Percentiles rank a stretch among this genome's conserved stretches.
These are phyloP conservation scores for Microplitis demolitor DNA, from an alignment of 1,140 invertebrate genomes.

Conservation along the genomic window DNA sequence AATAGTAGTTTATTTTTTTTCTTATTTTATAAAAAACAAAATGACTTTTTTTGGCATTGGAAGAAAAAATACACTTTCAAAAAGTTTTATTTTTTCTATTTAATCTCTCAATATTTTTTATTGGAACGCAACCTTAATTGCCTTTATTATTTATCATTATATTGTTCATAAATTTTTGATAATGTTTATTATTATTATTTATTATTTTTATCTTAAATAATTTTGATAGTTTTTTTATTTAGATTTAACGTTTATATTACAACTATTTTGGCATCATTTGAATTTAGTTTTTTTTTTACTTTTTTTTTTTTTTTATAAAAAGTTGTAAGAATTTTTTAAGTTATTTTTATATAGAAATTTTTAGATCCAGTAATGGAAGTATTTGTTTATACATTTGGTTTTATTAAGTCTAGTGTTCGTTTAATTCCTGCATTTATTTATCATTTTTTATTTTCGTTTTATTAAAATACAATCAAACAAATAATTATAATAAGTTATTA, in stretches of 20 bases:
- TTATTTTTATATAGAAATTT: constrained; percentile 1
- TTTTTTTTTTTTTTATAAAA: constrained; percentile 29
- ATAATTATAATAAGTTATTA: too few relatives aligned
- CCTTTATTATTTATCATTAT: constrained; percentile 21
- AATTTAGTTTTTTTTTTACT: constrained; percentile 37
- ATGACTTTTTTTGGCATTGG: constrained; percentile 61
- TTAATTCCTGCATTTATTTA: constrained; percentile 16
- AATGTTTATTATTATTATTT: constrained; percentile 37
- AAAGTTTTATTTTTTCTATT: constrained; percentile 34
- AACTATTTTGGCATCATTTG: constrained; percentile 60
- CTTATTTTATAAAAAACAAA: constrained; percentile 57
- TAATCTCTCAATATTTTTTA: constrained; percentile 26
- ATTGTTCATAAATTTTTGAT: constrained; percentile 20
- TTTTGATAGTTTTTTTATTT: constrained; percentile 44
- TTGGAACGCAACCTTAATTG: not conserved
- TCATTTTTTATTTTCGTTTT: constrained; percentile 15
- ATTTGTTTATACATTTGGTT: not conserved
- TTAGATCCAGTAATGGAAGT: not conserved
- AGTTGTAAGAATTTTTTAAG: constrained; percentile 2
- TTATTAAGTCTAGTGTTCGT: not conserved
- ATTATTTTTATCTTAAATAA: constrained; percentile 44
- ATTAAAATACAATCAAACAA: not conserved
- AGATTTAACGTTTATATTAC: constrained; percentile 55
- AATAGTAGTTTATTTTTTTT: constrained; percentile 36
- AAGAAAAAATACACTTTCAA: constrained; percentile 58